Conservation (phyloP, 2,888 invertebrate species). For the Dyspetes luteomarginatus region DNA sequence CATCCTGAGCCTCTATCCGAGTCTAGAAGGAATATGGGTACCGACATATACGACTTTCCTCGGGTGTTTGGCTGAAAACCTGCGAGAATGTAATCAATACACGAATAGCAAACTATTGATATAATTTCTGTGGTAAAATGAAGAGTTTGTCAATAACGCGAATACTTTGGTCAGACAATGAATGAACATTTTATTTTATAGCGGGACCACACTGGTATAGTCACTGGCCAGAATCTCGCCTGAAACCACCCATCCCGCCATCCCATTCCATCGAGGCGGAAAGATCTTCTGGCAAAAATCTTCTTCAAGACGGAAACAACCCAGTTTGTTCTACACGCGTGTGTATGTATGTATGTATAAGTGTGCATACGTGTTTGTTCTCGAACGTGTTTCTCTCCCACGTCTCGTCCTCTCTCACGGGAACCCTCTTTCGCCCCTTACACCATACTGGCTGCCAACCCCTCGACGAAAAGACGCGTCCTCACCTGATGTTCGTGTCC, state of each 20-base stretch:
- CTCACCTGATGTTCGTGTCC: conserved; percentile 54
- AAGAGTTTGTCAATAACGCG: too few relatives aligned
- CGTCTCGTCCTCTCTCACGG: conserved; percentile 19
- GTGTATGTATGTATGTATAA: not conserved
- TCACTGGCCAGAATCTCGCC: not conserved
- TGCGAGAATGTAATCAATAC: too few relatives aligned
- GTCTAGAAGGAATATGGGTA: too few relatives aligned
- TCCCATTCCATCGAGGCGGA: not conserved
- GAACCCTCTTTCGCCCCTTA: conserved; percentile 27
- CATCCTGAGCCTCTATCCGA: too few relatives aligned
- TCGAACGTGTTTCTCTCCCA: not conserved
- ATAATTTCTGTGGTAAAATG: too few relatives aligned
- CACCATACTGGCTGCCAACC: conserved; percentile 19
- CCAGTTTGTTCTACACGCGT: not conserved
- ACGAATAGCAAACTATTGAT: too few relatives aligned
- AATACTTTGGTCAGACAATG: not conserved
- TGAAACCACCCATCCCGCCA: too few relatives aligned
- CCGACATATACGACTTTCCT: too few relatives aligned
- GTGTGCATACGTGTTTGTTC: not conserved
- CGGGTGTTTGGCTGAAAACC: too few relatives aligned
- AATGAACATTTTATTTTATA: not conserved
- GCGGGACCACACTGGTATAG: too few relatives aligned
- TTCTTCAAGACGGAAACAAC: conserved; percentile 5
- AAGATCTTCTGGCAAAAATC: conserved; percentile 7
- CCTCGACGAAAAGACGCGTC: conserved; percentile 56